phyloP scores from a whole-genome alignment of 2,888 invertebrate species.

The Lasioglossum morio region DNA sequence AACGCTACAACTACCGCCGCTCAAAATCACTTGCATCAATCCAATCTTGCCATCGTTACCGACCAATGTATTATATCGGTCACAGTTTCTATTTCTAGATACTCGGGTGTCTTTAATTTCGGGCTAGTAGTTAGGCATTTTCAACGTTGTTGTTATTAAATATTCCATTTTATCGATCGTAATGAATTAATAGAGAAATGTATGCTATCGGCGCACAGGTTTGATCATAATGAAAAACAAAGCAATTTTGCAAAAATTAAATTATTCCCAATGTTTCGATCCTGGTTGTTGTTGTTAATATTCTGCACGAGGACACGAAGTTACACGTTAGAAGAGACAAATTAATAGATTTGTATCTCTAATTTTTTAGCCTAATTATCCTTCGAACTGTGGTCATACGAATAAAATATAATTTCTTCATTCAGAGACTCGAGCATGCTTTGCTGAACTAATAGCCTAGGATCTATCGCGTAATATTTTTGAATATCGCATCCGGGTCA shows the following conservation, averaged over 20 bases:
- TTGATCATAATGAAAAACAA: too few species aligned
- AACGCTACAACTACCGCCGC: background rate
- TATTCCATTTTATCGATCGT: too few species aligned
- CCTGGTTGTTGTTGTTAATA: background rate
- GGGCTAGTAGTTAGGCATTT: background rate
- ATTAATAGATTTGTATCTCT: background rate
- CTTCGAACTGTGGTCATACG: background rate
- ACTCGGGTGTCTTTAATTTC: background rate
- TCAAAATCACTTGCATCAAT: conserved; percentile 8
- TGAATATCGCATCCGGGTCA: background rate
- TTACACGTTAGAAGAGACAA: background rate
- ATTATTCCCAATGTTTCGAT: too few species aligned
- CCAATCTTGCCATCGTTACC: background rate
- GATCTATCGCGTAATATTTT: background rate
- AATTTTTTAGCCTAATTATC: background rate
- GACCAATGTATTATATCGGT: conserved; percentile 1
- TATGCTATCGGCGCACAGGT: too few species aligned
- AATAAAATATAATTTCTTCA: background rate
- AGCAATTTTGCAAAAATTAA: too few species aligned
- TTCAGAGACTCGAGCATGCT: background rate
- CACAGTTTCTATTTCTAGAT: background rate
- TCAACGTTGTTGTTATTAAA: background rate
- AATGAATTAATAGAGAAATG: too few species aligned
- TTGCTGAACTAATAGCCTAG: background rate
- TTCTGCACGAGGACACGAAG: background rate